Conservation (phyloP, 2,113 vertebrate species). For the Orcinus orca region DNA sequence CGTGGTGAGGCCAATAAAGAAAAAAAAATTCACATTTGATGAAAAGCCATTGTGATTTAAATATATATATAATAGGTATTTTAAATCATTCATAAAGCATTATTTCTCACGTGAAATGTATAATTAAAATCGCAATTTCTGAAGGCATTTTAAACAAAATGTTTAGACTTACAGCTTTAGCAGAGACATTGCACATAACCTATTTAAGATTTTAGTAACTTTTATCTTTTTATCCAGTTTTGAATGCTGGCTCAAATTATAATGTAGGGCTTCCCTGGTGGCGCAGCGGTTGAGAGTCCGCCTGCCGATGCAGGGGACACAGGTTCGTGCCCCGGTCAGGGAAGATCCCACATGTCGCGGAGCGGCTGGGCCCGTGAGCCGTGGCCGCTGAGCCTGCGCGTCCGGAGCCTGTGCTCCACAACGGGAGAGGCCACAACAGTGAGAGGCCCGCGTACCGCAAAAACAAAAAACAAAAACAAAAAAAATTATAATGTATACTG, state of each 20-base stretch:
- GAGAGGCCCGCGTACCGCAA: too few species aligned
- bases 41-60: slow-evolving; percentile 73
- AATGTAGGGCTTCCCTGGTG: too few species aligned
- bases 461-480: too few species aligned
- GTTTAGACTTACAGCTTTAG: not conserved
- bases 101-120: slow-evolving; percentile 64
- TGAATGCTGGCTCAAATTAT: slow-evolving; percentile 50
- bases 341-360: too few species aligned
- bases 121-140: slow-evolving; percentile 70
- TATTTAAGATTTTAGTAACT: slow-evolving; percentile 9
- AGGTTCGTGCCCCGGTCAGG: too few species aligned
- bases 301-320: too few species aligned
- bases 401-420: too few species aligned
- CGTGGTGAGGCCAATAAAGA: too few species aligned
- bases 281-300: too few species aligned
- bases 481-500: not conserved
- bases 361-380: too few species aligned
- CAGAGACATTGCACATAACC: not conserved
- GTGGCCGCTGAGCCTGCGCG: too few species aligned
- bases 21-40: slow-evolving; percentile 1
- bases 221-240: slow-evolving; percentile 29
- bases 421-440: too few species aligned
- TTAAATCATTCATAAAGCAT: slow-evolving; percentile 72
- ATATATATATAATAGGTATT: slow-evolving; percentile 58
- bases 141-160: slow-evolving; percentile 48